Percentiles rank a stretch among this genome's conserved stretches.
phyloP scores from a whole-genome alignment of 1,140 invertebrate species.

The Euwallacea fornicatus region DNA sequence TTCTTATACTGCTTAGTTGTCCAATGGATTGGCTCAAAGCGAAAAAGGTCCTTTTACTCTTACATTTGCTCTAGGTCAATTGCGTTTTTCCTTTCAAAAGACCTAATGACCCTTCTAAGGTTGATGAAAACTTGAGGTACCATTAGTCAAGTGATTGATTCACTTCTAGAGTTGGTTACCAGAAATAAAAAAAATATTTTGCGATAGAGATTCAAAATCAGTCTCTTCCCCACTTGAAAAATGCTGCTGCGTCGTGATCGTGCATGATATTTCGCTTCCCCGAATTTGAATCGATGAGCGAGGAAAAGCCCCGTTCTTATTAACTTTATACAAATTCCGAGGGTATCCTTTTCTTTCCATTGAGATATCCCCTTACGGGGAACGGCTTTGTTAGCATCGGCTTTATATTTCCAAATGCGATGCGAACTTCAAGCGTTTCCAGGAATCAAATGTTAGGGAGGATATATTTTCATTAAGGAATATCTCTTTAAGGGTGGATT shows the following conservation, averaged over 20 bases:
- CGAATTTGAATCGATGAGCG: constrained; percentile 3
- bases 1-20: background rate
- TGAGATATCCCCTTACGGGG: constrained; percentile 17
- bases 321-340: constrained; percentile 28
- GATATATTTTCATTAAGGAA: background rate
- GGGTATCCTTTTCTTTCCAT: constrained; percentile 2
- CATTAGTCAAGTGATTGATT: no score
- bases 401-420: constrained; percentile 15
- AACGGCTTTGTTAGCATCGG: constrained; percentile 12
- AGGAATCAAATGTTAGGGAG: background rate
- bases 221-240: background rate
- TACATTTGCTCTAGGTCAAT: no score
- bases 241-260: background rate
- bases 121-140: no score
- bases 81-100: no score
- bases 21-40: no score
- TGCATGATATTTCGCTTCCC: constrained; percentile 16
- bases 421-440: constrained; percentile 5
- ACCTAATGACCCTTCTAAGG: no score
- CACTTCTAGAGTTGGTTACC: no score
- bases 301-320: constrained; percentile 7
- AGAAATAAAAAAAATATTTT: no score
- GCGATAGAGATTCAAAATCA: no score
- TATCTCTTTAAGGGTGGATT: no score
- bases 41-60: no score